Base-by-base conservation (phyloP, 2,113 vertebrate genomes). In the Morphnarchus princeps region DNA sequence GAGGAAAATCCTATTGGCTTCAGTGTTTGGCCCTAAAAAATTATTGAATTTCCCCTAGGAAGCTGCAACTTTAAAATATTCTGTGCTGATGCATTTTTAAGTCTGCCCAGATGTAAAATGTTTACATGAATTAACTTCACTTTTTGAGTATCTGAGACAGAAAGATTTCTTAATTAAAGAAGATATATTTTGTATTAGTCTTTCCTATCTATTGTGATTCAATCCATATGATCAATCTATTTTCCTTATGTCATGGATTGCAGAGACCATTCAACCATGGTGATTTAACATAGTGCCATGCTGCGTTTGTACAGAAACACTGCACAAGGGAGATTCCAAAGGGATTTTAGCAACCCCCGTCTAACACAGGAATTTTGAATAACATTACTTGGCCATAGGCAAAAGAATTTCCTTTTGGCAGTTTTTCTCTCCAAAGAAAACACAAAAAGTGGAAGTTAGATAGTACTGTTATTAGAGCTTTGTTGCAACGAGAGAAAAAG, bases 331-430 rank as follows among this genome's bases (percentile, higher is more conserved):
- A 94, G 89, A 90, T 94, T 97, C 94, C 91, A 95, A 82, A 87
- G 87, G 74, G 91, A 92, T 94, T 97, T 95, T 85, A 96, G 74
- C 70, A 96, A 82, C 78, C 26, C 24, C 62, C 7, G 9, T 90
- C 82, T 87, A 91, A 80, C 70, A 80, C 63, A 70, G 63, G 55
- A 87, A 82, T 94, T 92, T 85, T 82, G 91, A 95, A 82, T 79
- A 97, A 89, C 50, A 55, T 52, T 91, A 73, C 32, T 94, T 94
- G 96, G 91, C 94, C 78, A 72, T 82, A 93, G 71, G 94, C 78
- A 93, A 82, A 97, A 96, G 93, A 89, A 97, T 95, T 97, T 97
- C 94, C 95, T 95, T 95, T 91, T 94, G 89, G 89, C 81, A 70
- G 77, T 82, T 95, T 88, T 85, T 91, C 62, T 85, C 62, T 97